Evolutionary conservation across 2,113 vertebrate genomes (phyloP).

Genomic region (Dasyornis broadbenti): DNA sequence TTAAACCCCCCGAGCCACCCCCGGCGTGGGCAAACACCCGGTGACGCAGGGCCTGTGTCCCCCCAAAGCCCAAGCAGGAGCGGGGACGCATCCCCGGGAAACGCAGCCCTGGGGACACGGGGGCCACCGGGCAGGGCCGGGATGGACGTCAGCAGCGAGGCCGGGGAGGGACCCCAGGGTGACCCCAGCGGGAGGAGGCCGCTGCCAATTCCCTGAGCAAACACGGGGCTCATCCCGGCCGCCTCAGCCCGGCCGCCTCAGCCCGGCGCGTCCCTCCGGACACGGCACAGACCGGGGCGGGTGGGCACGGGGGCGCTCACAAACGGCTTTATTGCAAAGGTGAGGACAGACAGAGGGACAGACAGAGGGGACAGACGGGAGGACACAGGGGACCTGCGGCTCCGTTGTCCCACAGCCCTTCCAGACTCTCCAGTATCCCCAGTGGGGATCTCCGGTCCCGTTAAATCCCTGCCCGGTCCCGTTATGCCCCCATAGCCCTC

Average conservation of each 20-base stretch:
- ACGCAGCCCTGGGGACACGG: background rate
- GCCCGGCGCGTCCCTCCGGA: background rate
- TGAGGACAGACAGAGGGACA: no score
- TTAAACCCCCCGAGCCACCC: background rate
- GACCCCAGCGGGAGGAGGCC: background rate
- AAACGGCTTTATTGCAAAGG: background rate
- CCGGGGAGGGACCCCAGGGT: background rate
- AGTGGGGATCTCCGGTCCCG: background rate
- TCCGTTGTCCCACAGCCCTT: background rate
- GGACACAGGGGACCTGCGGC: background rate
- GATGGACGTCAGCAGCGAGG: background rate
- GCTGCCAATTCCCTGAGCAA: background rate
- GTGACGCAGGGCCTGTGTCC: background rate
- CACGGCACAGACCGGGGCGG: background rate
- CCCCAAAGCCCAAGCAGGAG: background rate
- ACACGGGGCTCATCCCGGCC: background rate
- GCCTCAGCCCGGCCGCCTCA: no score
- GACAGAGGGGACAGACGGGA: fast-evolving
- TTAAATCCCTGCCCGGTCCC: background rate
- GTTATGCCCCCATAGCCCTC: background rate
- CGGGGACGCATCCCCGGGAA: background rate
- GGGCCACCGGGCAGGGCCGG: background rate
- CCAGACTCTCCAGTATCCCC: background rate
- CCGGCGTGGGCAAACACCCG: background rate
- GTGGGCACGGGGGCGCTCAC: fast-evolving